Evolutionary conservation across 1,140 invertebrate species (phyloP).

Genomic region (Daktulosphaira vitifoliae): DNA sequence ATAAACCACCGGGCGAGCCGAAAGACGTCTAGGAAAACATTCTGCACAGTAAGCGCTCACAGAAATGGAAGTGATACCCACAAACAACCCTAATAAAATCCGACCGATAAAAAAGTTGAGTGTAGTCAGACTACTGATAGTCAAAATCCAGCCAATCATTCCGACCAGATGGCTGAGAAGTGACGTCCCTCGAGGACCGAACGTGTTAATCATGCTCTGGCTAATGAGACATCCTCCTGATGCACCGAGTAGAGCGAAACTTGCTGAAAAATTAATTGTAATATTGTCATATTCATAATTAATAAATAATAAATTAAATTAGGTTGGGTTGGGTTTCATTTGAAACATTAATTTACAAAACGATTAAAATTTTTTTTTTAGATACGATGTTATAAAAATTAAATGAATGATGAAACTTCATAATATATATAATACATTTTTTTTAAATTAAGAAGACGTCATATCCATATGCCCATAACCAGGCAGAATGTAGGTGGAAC

Average conservation of each 20-base stretch:
- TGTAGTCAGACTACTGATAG: constrained; percentile 38
- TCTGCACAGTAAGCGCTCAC: constrained; percentile 43
- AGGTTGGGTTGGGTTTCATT: too few species aligned
- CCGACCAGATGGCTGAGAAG: constrained; percentile 48
- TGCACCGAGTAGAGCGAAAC: constrained; percentile 48
- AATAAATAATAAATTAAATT: too few species aligned
- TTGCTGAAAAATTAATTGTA: constrained; percentile 43
- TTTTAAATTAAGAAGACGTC: too few species aligned
- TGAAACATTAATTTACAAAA: too few species aligned
- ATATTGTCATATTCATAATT: too few species aligned
- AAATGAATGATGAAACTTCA: too few species aligned
- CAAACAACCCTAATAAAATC: constrained; percentile 45
- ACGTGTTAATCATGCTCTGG: constrained; percentile 53
- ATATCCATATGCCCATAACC: too few species aligned
- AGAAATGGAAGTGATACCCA: constrained; percentile 36
- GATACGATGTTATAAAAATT: too few species aligned
- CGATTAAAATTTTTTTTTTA: too few species aligned
- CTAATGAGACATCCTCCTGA: constrained; percentile 48
- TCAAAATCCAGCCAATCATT: constrained; percentile 49
- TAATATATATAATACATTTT: too few species aligned
- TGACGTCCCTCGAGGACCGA: constrained; percentile 52
- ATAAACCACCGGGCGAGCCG: constrained; percentile 41
- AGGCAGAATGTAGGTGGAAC: too few species aligned
- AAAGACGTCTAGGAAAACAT: constrained; percentile 42
- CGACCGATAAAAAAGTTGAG: constrained; percentile 46